Conservation (phyloP, 2,888 invertebrate species). For the Melipona beecheii region DNA sequence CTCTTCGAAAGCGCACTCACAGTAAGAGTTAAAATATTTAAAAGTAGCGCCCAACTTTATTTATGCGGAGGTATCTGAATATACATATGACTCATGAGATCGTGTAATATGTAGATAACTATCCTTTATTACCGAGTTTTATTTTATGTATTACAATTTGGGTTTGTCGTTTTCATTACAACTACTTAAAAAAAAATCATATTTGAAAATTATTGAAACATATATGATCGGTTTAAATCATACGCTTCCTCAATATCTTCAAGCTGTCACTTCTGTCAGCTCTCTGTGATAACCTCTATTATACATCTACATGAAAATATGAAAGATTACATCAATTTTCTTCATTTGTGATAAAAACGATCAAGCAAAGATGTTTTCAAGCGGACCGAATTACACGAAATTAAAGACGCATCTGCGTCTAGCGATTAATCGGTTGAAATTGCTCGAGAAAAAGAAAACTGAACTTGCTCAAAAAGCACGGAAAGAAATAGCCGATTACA, state of each 20-base stretch:
- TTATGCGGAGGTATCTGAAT: no score
- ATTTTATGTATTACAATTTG: not conserved
- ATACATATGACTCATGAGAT: not conserved
- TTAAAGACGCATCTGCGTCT: conserved; percentile 98
- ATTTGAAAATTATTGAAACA: not conserved
- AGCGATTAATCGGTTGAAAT: conserved; percentile 95
- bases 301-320: conserved; percentile 23
- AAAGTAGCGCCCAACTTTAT: not conserved
- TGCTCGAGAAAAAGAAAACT: conserved; percentile 98
- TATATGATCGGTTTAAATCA: not conserved
- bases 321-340: conserved; percentile 29
- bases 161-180: not conserved
- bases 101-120: not conserved
- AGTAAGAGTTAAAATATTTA: not conserved
- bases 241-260: not conserved
- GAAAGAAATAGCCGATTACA: conserved; percentile 98
- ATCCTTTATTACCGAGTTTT: not conserved
- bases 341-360: conserved; percentile 9
- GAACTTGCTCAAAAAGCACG: conserved; percentile 98
- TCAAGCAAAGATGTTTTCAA: conserved; percentile 90
- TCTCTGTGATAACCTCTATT: conserved; percentile 13
- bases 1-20: not conserved
- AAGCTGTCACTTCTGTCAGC: conserved; percentile 25
- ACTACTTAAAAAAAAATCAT: not conserved
- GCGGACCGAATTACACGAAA: conserved; percentile 96